A percentile compares a stretch with the other conserved stretches of the same genome.
Conservation (phyloP, 2,113 vertebrate genomes). For the Colinus virginianus region DNA sequence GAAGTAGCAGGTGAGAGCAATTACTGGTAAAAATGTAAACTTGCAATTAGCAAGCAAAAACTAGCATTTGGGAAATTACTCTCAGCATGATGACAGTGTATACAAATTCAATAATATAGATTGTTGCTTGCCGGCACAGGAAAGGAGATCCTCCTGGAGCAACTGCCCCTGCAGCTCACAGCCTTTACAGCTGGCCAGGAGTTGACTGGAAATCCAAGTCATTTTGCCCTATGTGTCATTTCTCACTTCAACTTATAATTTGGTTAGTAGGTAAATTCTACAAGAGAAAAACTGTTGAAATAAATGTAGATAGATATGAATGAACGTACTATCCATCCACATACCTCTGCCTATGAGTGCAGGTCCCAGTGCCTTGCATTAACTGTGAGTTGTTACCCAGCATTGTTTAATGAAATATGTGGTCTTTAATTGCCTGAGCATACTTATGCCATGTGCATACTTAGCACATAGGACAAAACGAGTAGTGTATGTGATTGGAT, state of each 20-base stretch:
- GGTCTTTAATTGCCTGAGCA: slow-evolving; percentile 31
- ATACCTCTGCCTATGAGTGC: no score
- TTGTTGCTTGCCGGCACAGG: not conserved
- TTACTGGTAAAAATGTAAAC: not conserved
- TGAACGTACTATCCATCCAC: no score
- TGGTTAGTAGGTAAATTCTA: not conserved
- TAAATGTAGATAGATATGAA: no score
- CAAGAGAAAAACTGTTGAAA: no score
- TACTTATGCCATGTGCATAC: no score
- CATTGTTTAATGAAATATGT: slow-evolving; percentile 35
- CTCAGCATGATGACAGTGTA: not conserved
- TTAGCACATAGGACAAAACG: slow-evolving; percentile 45
- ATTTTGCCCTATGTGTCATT: not conserved
- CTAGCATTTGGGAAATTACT: not conserved
- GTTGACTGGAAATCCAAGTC: rapidly evolving
- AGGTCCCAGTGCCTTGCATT: not conserved
- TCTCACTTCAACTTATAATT: not conserved
- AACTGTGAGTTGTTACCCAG: slow-evolving; percentile 8
- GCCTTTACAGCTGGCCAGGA: not conserved
- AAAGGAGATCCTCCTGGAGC: not conserved
- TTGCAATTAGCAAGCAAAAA: not conserved
- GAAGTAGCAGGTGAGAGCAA: not conserved
- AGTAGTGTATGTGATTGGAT: slow-evolving; percentile 42
- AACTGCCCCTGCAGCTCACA: not conserved
- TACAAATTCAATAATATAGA: not conserved